phyloP scores from a whole-genome alignment of 2,888 invertebrate species.

The Busseola fusca region DNA sequence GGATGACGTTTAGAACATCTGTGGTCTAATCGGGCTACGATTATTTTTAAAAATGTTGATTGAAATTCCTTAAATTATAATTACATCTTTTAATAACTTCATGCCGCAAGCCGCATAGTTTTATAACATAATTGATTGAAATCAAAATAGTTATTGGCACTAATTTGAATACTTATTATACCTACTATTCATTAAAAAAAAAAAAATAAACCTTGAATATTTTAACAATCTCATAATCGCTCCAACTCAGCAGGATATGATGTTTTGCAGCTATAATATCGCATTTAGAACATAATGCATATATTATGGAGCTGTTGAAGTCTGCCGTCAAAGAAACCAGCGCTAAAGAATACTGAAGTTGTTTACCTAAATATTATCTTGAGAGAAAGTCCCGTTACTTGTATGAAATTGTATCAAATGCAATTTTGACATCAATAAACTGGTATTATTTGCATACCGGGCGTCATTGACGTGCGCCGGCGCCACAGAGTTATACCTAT shows the following conservation, averaged over 20 bases:
- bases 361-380: slow-evolving; percentile 34
- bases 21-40: slow-evolving; percentile 12
- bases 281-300: slow-evolving; percentile 31
- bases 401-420: slow-evolving; percentile 54
- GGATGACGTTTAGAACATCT: slow-evolving; percentile 20
- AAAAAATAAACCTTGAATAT: slow-evolving; percentile 34
- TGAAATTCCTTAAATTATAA: not conserved
- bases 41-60: slow-evolving; percentile 13
- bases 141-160: slow-evolving; percentile 19
- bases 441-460: slow-evolving; percentile 75
- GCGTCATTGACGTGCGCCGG: slow-evolving; percentile 68
- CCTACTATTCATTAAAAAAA: slow-evolving; percentile 16
- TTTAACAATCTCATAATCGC: slow-evolving; percentile 35
- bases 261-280: slow-evolving; percentile 40
- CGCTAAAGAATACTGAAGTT: slow-evolving; percentile 6
- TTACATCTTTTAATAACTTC: not conserved
- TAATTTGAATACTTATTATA: slow-evolving; percentile 17
- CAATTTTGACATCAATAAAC: slow-evolving; percentile 68
- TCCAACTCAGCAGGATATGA: slow-evolving; percentile 45
- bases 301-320: slow-evolving; percentile 15
- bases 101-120: not conserved
- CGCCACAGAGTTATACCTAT: slow-evolving; percentile 56
- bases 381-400: slow-evolving; percentile 58
- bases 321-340: slow-evolving; percentile 33
- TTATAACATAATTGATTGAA: not conserved